These are phyloP conservation scores for mouse (Mus musculus) DNA, from an alignment of 2,113 vertebrate species.

Conservation along the genomic window GRCm39 chr11:19307001-19307500, in stretches of 20 bases:
- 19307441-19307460: not conserved
- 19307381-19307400: not conserved
- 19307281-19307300: not conserved
- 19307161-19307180: not conserved
- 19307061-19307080: not conserved
- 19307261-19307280: not conserved
- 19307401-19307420: not conserved
- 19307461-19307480: not conserved
- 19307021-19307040: not conserved
- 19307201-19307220: not conserved
- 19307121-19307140: not conserved
- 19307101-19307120: not conserved
- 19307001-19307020: no score
- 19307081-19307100: not conserved
- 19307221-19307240: not conserved
- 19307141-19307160: not conserved
- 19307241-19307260: not conserved
- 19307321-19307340: not conserved
- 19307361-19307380: not conserved
- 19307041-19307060: not conserved
- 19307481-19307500: not conserved
- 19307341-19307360: not conserved
- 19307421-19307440: conserved; percentile 10
- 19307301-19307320: not conserved
- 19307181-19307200: not conserved